phyloP scores from a whole-genome alignment of 2,113 vertebrate species.

The Gallinago undulata region DNA sequence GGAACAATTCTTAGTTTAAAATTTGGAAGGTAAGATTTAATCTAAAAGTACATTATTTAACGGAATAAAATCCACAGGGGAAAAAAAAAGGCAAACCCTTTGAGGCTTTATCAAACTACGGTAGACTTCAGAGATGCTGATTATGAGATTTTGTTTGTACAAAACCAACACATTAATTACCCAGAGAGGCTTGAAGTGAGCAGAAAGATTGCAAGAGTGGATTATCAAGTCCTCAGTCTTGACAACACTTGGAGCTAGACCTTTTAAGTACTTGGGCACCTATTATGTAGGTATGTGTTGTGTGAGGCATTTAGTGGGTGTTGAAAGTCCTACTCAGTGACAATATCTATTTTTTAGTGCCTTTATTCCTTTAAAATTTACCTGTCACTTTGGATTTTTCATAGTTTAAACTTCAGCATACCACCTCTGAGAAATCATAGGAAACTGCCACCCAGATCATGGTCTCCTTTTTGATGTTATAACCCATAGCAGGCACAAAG shows the following conservation, averaged over 20 bases:
- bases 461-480: neutral
- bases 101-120: constrained; percentile 23
- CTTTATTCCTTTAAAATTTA: constrained; percentile 19
- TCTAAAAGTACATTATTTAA: neutral
- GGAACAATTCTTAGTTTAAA: neutral
- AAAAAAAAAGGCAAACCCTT: neutral
- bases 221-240: constrained; percentile 27
- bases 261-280: constrained; percentile 7
- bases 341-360: neutral
- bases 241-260: constrained; percentile 21
- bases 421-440: neutral
- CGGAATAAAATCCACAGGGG: neutral
- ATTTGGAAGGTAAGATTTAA: neutral
- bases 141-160: neutral
- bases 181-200: constrained; percentile 33
- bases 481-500: neutral
- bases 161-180: constrained; percentile 42
- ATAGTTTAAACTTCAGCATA: neutral
- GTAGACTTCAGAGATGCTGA: constrained; percentile 21
- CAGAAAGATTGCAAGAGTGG: constrained; percentile 19
- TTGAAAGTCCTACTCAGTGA: neutral
- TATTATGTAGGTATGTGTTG: neutral
- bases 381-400: neutral
- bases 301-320: neutral
- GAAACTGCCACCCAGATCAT: neutral